Percentiles rank a stretch among this genome's conserved stretches.
phyloP scores from a whole-genome alignment of 2,797 vertebrate species.

The Sarcoramphus papa region DNA sequence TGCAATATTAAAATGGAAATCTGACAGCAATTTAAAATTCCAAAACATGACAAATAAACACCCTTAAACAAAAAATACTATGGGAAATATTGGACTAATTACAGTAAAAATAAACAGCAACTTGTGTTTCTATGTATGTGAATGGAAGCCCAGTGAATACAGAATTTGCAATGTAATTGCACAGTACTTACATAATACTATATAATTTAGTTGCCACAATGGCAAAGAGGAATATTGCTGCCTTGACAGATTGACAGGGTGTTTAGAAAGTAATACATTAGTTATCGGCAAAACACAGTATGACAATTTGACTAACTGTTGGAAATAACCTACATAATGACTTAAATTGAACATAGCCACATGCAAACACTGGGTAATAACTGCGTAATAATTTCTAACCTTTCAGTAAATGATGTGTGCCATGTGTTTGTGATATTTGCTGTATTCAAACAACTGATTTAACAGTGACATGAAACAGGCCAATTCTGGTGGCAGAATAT shows the following conservation, averaged over 20 bases:
- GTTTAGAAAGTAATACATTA: slow-evolving; percentile 7
- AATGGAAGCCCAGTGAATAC: slow-evolving; percentile 4
- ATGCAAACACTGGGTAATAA: not conserved
- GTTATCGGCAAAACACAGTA: not conserved
- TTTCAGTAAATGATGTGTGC: not conserved
- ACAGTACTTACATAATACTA: not conserved
- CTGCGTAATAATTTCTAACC: not conserved
- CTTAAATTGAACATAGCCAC: not conserved
- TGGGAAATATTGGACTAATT: not conserved
- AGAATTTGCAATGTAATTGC: slow-evolving; percentile 19
- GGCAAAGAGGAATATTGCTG: not conserved
- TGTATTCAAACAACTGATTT: not conserved
- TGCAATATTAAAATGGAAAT: not conserved
- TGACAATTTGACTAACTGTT: not conserved
- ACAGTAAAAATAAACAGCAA: not conserved
- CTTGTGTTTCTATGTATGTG: not conserved
- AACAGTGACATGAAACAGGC: not conserved
- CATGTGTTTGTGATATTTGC: not conserved
- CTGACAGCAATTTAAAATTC: not conserved
- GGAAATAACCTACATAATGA: not conserved
- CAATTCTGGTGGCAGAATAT: not conserved
- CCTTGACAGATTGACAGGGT: not conserved
- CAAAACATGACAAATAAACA: not conserved
- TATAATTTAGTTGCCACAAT: not conserved
- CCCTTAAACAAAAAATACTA: not conserved